Conservation (phyloP, 2,888 invertebrate genomes). For the Falcaria lacertinaria region DNA sequence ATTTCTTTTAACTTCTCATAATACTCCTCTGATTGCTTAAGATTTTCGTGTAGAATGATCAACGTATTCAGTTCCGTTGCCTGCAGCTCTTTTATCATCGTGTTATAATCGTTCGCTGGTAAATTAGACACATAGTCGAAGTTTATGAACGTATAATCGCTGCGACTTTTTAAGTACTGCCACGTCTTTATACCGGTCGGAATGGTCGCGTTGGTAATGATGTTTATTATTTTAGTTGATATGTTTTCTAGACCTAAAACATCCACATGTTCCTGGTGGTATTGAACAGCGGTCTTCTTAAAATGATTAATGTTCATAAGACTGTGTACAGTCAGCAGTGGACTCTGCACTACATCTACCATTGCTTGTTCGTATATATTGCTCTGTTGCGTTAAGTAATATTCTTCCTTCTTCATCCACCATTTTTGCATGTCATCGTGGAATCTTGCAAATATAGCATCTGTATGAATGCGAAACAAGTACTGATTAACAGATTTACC, state of each 20-base stretch:
- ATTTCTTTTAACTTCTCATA: constrained; percentile 26
- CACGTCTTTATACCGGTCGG: constrained; percentile 32
- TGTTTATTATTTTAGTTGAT: constrained; percentile 17
- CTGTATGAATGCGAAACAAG: constrained; percentile 32
- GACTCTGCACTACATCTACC: constrained; percentile 32
- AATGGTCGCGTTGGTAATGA: constrained; percentile 23
- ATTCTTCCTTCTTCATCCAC: constrained; percentile 33
- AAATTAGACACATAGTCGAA: constrained; percentile 32
- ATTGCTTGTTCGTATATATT: constrained; percentile 32
- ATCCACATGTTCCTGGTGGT: constrained; percentile 16
- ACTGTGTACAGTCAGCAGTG: constrained; percentile 30
- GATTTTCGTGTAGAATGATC: constrained; percentile 28
- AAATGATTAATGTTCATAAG: constrained; percentile 31
- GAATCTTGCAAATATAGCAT: constrained; percentile 36
- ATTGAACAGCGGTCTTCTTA: constrained; percentile 27
- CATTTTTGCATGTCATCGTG: constrained; percentile 44
- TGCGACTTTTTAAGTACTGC: constrained; percentile 20
- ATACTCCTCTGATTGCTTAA: constrained; percentile 6
- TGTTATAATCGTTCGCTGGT: constrained; percentile 27
- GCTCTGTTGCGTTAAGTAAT: constrained; percentile 27
- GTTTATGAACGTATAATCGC: constrained; percentile 27
- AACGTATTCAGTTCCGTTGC: constrained; percentile 21
- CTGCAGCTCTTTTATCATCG: constrained; percentile 27
- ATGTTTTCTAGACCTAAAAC: constrained; percentile 17
- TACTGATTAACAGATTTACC: constrained; percentile 24